Conservation (phyloP, 1,140 invertebrate genomes). For the Heliconius hermathena region DNA sequence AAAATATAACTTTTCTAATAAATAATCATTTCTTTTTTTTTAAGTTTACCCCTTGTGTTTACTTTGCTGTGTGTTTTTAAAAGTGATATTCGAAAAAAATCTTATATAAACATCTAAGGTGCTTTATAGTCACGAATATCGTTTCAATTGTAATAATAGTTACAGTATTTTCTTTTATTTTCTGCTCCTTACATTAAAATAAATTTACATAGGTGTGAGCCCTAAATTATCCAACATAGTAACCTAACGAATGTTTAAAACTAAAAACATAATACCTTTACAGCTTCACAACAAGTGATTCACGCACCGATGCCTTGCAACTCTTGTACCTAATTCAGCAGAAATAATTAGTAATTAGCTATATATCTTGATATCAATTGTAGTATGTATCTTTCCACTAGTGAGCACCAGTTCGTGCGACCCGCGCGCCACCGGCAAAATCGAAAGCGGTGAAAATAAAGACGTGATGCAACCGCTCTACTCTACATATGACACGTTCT, state of each 20-base stretch:
- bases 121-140: too few species aligned
- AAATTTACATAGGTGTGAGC: too few species aligned
- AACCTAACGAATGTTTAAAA: background rate
- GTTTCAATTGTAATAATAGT: too few species aligned
- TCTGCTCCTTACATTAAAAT: too few species aligned
- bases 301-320: conserved; percentile 1
- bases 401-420: conserved; percentile 37
- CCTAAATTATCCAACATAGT: background rate
- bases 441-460: conserved; percentile 64
- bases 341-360: conserved; percentile 30
- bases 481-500: conserved; percentile 36
- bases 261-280: background rate
- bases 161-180: too few species aligned
- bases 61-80: too few species aligned
- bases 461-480: conserved; percentile 51
- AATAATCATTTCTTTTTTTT: too few species aligned
- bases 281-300: background rate
- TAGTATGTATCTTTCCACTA: conserved; percentile 32
- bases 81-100: too few species aligned
- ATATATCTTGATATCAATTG: conserved; percentile 36
- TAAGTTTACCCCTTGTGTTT: too few species aligned
- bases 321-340: conserved; percentile 22
- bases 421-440: conserved; percentile 42
- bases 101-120: too few species aligned
- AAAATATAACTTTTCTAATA: background rate